phyloP scores from a whole-genome alignment of 2,888 invertebrate genomes.

The Operophtera brumata region DNA sequence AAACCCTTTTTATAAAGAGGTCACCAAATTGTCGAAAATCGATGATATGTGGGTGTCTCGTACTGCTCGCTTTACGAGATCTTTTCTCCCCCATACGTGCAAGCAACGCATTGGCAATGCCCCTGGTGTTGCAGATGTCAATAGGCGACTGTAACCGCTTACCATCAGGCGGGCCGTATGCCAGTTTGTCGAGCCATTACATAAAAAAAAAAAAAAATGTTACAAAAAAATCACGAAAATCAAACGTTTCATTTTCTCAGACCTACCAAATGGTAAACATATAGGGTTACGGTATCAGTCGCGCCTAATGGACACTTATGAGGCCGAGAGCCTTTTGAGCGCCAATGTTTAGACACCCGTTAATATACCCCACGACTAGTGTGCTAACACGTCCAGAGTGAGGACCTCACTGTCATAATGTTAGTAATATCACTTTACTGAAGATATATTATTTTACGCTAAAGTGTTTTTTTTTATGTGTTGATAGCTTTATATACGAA shows the following conservation, averaged over 20 bases:
- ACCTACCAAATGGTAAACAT: constrained; percentile 66
- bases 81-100: too few relatives aligned
- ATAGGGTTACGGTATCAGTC: constrained; percentile 71
- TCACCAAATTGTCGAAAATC: too few relatives aligned
- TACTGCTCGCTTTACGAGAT: too few relatives aligned
- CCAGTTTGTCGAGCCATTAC: too few relatives aligned
- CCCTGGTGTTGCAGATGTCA: too few relatives aligned
- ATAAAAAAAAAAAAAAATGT: too few relatives aligned
- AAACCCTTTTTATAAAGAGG: neutral
- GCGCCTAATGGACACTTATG: constrained; percentile 72
- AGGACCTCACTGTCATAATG: neutral
- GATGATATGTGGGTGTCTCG: too few relatives aligned
- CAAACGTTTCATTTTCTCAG: constrained; percentile 53
- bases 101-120: too few relatives aligned
- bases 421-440: neutral
- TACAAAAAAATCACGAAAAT: constrained; percentile 49
- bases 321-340: constrained; percentile 56
- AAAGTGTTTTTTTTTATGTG: too few relatives aligned
- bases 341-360: constrained; percentile 57
- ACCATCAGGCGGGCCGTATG: neutral
- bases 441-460: too few relatives aligned
- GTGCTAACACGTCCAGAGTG: constrained; percentile 34
- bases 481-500: too few relatives aligned
- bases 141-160: too few relatives aligned
- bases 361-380: constrained; percentile 43